Conservation (phyloP, 2,113 vertebrate species). For the Phaethornis superciliosus region DNA sequence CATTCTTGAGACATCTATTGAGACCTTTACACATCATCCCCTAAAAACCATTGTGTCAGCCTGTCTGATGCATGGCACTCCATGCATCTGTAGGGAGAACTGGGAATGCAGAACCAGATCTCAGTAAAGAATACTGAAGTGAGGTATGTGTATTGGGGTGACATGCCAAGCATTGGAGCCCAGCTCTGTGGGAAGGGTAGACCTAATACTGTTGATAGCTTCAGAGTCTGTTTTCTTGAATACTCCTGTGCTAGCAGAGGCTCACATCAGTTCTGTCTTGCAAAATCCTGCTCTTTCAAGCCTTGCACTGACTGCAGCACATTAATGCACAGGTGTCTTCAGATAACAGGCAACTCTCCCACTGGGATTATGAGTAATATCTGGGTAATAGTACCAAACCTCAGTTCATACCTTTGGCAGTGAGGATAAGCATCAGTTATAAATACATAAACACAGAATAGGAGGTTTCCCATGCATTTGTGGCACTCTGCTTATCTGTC, state of each 20-base stretch:
- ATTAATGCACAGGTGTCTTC: background rate
- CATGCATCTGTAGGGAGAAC: background rate
- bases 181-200: background rate
- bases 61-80: background rate
- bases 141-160: background rate
- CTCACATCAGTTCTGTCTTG: background rate
- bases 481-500: background rate
- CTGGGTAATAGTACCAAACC: background rate
- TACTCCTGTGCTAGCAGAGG: background rate
- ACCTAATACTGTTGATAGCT: background rate
- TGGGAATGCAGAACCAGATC: background rate
- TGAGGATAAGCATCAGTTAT: background rate
- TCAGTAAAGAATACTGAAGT: background rate
- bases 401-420: background rate
- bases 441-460: background rate
- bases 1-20: background rate
- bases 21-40: background rate
- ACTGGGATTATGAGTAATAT: background rate
- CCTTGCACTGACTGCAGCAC: background rate
- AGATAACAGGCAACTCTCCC: background rate
- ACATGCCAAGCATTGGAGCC: background rate
- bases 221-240: background rate
- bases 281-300: background rate
- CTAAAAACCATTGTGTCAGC: background rate
- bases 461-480: background rate